Conservation (phyloP, 2,797 vertebrate species). For the Remorina albescens region DNA sequence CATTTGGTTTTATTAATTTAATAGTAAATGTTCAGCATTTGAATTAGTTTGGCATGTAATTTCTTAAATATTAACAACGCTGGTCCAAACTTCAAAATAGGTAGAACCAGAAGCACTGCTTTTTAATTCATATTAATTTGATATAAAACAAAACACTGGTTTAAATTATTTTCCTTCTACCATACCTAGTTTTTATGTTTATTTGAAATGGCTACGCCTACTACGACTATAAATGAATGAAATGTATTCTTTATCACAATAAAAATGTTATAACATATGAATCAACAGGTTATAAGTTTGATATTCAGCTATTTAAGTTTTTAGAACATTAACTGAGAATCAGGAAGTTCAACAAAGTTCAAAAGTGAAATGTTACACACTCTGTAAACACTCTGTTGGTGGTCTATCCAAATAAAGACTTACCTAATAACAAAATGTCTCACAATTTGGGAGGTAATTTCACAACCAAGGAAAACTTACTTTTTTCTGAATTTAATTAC, state of each 20-base stretch:
- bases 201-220: not conserved
- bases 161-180: not conserved
- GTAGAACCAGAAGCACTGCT: not conserved
- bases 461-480: conserved; percentile 53
- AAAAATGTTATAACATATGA: not conserved
- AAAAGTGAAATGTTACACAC: not conserved
- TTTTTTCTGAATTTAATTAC: conserved; percentile 70
- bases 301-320: too few relatives aligned
- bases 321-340: not conserved
- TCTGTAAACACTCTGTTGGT: not conserved
- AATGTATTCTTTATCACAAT: not conserved
- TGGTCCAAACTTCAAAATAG: not conserved
- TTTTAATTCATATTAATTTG: not conserved
- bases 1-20: conserved; percentile 19
- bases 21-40: not conserved
- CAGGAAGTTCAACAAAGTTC: not conserved
- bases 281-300: too few relatives aligned
- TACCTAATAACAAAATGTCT: conserved; percentile 16
- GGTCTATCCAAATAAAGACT: not conserved
- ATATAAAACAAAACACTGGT: too few relatives aligned
- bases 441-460: conserved; percentile 44
- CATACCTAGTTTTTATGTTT: not conserved
- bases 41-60: not conserved
- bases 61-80: not conserved
- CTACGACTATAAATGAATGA: too few relatives aligned